Evolutionary conservation across 2,113 vertebrate species (phyloP), one percentile per base, ranked within the genome.

Genomic region (Taurulus bubalis): DNA sequence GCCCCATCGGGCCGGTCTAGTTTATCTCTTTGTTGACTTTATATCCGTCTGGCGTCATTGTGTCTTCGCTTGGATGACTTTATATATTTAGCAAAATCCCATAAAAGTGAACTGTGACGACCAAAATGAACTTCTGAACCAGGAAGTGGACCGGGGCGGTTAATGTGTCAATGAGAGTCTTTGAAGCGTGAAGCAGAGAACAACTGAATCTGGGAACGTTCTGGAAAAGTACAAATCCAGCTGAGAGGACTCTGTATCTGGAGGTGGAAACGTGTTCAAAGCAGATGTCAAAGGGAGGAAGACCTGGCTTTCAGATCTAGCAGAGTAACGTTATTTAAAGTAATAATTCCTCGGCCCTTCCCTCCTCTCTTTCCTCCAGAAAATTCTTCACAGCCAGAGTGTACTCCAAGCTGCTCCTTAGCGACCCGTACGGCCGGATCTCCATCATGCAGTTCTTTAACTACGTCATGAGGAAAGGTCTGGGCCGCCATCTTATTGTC

Each of bases 401-500:
- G 38, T 99, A 97, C 85, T 96, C 97, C 90, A 99, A 99, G 86
- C 96, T 99, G 77, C 95, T 99, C 71, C 95, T 98, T 89, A 97
- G 87, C 42, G 98, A 99, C 90, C 96, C 97, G 10, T 98, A 98
- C 6, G 98, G 98, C 85, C 96, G 98, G 87, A 97, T 99, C 92
- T 98, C 98, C 75, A 99, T 99, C 84, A 99, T 99, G 98, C 98
- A 99, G 91, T 99, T 99, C 92, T 99, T 99, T 87, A 99, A 99
- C 91, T 99, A 99, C 18, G 98, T 99, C 84, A 99, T 99, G 98
- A 95, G 98, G 85, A 99, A 99, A 97, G 98, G 98, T 99, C 4
- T 56, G 68, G 30, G 34, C 9, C 26, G 49, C 3, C 7, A 30
- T 18, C 22, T 64, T 72, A 10, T 42, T 24, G 26, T 68, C 28